phyloP scores from a whole-genome alignment of 2,113 vertebrate species.

The Anthoscopus minutus region DNA sequence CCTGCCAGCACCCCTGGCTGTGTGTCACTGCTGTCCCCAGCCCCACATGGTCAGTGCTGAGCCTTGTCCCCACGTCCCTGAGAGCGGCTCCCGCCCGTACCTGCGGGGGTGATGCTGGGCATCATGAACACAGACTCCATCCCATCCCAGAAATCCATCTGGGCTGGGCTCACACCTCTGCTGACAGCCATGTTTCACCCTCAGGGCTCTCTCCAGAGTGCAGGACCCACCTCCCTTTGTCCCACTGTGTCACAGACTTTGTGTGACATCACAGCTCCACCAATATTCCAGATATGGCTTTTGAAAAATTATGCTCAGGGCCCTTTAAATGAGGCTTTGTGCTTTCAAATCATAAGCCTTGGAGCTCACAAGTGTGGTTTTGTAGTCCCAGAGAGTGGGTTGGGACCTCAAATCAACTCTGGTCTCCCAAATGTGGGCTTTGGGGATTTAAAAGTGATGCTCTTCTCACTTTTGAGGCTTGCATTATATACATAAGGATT shows the following conservation, averaged over 20 bases:
- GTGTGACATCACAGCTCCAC: neutral
- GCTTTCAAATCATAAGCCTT: neutral
- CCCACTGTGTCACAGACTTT: neutral
- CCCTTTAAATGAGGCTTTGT: neutral
- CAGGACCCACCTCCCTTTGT: neutral
- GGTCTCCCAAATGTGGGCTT: neutral
- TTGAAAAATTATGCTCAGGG: neutral
- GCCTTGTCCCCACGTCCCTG: neutral
- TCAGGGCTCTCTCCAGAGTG: neutral
- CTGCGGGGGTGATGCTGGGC: neutral
- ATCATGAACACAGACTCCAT: accelerated
- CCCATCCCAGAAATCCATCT: neutral
- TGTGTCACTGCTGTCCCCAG: neutral
- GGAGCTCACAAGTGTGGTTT: neutral
- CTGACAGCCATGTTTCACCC: accelerated
- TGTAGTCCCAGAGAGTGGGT: neutral
- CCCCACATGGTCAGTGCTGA: neutral
- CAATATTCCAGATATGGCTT: accelerated
- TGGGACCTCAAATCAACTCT: neutral
- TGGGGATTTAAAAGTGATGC: neutral
- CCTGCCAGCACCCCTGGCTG: neutral
- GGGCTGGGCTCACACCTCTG: accelerated
- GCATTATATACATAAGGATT: neutral
- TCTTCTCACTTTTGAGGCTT: neutral
- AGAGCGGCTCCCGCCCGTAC: neutral